A percentile compares a stretch with the other conserved stretches of the same genome.
phyloP scores from a whole-genome alignment of 2,888 invertebrate species.

The Conistra vaccinii region DNA sequence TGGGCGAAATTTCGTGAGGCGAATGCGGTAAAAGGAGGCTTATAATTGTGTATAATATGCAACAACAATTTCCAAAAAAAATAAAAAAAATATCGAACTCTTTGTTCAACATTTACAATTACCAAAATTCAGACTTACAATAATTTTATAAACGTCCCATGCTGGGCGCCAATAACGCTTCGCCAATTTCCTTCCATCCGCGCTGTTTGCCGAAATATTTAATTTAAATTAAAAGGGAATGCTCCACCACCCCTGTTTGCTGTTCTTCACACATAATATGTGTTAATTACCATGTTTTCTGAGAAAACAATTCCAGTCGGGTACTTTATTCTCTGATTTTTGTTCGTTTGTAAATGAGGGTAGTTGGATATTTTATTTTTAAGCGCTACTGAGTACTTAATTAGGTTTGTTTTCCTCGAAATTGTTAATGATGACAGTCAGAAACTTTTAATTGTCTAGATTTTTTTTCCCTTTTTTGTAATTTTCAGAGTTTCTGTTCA shows the following conservation, averaged over 20 bases:
- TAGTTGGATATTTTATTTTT: conserved; percentile 12
- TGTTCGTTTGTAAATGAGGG: conserved; percentile 6
- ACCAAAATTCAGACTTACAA: background rate
- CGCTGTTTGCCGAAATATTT: conserved; percentile 33
- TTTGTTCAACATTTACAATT: background rate
- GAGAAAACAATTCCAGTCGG: conserved; percentile 6
- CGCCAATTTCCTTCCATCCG: conserved; percentile 4
- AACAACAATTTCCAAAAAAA: background rate
- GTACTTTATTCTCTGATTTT: conserved; percentile 3
- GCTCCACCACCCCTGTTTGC: conserved; percentile 11
- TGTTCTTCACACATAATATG: conserved; percentile 38
- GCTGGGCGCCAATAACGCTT: conserved; percentile 51
- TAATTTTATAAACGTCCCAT: conserved; percentile 23
- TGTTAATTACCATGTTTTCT: conserved; percentile 44
- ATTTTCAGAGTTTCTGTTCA: background rate
- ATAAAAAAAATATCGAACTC: background rate
- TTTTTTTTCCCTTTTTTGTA: background rate
- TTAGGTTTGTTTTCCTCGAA: background rate
- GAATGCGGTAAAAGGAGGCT: background rate
- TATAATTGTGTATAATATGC: background rate
- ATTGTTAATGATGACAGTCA: background rate
- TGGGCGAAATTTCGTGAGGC: background rate
- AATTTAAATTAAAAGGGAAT: conserved; percentile 42
- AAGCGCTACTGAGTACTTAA: background rate
- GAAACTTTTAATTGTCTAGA: background rate